Base-by-base conservation (phyloP, 2,113 vertebrate species). In the Sorex araneus region DNA sequence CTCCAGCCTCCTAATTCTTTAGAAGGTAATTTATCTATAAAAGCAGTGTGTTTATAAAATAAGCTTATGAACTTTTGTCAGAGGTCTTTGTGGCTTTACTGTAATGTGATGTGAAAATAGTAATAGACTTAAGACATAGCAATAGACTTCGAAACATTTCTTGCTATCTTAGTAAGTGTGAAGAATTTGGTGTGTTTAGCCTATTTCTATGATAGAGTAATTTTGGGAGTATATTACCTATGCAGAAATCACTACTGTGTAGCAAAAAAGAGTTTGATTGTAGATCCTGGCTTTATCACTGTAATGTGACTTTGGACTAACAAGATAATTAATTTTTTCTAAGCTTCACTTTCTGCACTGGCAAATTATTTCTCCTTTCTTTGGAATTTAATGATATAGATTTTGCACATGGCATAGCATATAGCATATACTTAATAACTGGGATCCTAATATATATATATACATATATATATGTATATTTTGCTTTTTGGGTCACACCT, bases 181-280 rank as follows among this genome's bases (percentile, higher is more conserved):
- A 91, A 83, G 60, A 77, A 79, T 80, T 91, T 78, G 66, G 25
- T 5, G 8, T 76, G 13, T 91, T 96, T 85, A 75, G 32, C 76
- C 66, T 71, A 2, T 66, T 94, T 75, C 25, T 71, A 11, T 89
- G 84, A 27, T 75, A 50, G 25, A 71, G 7, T 74, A 71, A 77
- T 93, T 95, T 10, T 47, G 83, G 57, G 32, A 87, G 75, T 64
- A 23, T 3, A 73, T 28, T 91, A 4, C 69, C 3, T 77, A 92
- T 66, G 70, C 36, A 77, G 32, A 80, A 82, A 28, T 76, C 47
- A 76, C n/a, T 85, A 50, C 57, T 15, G 13, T 30, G 83, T 71
- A 78, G 79, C 25, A 90, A 91, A 89, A 57, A 87, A 87, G 57
- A 92, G 64, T 19, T 90, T 85, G 50, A 3, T 90, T 78, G 91